These are phyloP conservation scores for Melipona quadrifasciata DNA, from an alignment of 1,140 invertebrate species.

Conservation along the genomic window DNA sequence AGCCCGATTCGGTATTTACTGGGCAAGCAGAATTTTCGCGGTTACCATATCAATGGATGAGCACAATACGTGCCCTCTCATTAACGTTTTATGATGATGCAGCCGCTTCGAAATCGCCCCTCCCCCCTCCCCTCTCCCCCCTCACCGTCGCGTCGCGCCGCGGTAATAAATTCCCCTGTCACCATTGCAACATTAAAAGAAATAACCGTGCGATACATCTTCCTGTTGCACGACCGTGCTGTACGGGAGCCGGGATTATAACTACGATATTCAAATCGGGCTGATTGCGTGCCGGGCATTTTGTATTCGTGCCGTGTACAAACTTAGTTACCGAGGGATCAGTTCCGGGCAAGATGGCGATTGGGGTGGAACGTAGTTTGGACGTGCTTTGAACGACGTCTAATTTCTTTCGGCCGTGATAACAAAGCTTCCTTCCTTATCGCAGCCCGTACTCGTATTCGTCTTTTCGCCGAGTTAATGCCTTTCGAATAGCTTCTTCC, in stretches of 20 bases:
- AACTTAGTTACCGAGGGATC: constrained; percentile 48
- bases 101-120: constrained; percentile 29
- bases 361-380: constrained; percentile 10
- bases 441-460: background rate
- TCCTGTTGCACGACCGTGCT: background rate
- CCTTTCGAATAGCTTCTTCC: background rate
- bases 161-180: constrained; percentile 21
- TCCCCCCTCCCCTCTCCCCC: background rate
- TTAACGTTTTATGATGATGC: constrained; percentile 62
- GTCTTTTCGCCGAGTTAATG: background rate
- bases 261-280: constrained; percentile 40
- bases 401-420: constrained; percentile 27
- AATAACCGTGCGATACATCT: constrained; percentile 43
- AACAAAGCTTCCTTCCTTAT: background rate
- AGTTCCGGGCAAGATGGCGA: constrained; percentile 35
- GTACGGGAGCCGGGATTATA: constrained; percentile 21
- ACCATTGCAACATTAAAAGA: constrained; percentile 50
- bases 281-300: constrained; percentile 29
- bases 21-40: constrained; percentile 51
- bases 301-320: constrained; percentile 41
- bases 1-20: constrained; percentile 23
- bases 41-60: constrained; percentile 44
- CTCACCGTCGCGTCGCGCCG: background rate
- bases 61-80: constrained; percentile 48
- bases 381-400: constrained; percentile 12